phyloP scores from a whole-genome alignment of 2,797 vertebrate species.

The Centroberyx gerrardi region DNA sequence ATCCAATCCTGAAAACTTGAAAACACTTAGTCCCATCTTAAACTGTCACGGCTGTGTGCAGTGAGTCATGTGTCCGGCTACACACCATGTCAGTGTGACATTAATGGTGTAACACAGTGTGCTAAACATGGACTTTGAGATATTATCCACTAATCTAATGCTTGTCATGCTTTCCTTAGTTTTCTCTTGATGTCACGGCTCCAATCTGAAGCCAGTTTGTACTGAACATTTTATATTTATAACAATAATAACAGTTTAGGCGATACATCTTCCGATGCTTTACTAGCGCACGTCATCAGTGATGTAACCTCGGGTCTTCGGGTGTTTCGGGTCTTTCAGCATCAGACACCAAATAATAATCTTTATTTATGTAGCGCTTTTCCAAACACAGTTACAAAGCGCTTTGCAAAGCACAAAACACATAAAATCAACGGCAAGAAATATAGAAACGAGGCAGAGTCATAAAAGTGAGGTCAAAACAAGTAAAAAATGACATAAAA shows the following conservation, averaged over 20 bases:
- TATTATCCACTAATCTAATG: constrained; percentile 31
- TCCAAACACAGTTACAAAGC: no score
- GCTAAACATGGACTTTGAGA: constrained; percentile 17
- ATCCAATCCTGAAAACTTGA: constrained; percentile 19
- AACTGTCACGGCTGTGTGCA: constrained; percentile 19
- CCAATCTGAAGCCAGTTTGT: constrained; percentile 46
- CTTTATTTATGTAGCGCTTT: no score
- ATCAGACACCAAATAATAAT: no score
- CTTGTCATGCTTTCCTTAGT: constrained; percentile 33
- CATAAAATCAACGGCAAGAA: neutral
- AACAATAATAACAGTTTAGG: neutral
- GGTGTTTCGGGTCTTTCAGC: no score
- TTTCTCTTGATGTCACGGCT: constrained; percentile 21
- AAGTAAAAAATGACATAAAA: constrained; percentile 11
- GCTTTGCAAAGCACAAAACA: no score
- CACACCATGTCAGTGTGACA: constrained; percentile 50
- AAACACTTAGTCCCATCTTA: constrained; percentile 13
- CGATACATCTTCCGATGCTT: no score
- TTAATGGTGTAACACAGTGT: constrained; percentile 3
- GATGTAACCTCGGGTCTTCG: no score
- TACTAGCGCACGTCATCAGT: no score
- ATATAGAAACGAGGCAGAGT: constrained; percentile 1
- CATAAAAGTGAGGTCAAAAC: constrained; percentile 11
- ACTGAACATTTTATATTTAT: constrained; percentile 12
- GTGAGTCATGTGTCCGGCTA: constrained; percentile 43